A percentile compares a stretch with the other conserved stretches of the same genome.
Evolutionary conservation across 1,140 invertebrate genomes (phyloP).

Genomic region (Heliconius congener): DNA sequence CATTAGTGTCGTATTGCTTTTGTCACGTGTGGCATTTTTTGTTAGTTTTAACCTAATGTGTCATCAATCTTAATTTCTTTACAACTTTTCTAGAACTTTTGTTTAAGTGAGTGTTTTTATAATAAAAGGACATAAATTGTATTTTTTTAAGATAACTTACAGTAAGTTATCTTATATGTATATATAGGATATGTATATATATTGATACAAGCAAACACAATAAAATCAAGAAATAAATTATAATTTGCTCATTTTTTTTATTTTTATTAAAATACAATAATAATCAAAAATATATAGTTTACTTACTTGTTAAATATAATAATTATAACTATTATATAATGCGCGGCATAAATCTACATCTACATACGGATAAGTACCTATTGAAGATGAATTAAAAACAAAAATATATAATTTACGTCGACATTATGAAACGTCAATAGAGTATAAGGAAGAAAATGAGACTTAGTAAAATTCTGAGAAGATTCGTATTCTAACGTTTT

Average conservation of each 20-base stretch:
- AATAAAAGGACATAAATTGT: background rate
- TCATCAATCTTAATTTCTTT: slow-evolving; percentile 66
- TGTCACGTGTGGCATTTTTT: slow-evolving; percentile 68
- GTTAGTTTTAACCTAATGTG: slow-evolving; percentile 45
- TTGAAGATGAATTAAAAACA: background rate
- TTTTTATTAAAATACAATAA: too few relatives aligned
- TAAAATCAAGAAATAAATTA: too few relatives aligned
- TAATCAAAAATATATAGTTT: background rate
- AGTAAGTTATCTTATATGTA: too few relatives aligned
- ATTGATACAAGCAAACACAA: too few relatives aligned
- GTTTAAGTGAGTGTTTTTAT: background rate
- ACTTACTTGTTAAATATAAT: background rate
- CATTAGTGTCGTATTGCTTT: slow-evolving; percentile 61
- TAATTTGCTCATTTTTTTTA: too few relatives aligned
- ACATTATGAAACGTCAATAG: too few relatives aligned
- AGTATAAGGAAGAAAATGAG: too few relatives aligned
- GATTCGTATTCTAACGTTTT: background rate
- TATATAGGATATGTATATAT: too few relatives aligned
- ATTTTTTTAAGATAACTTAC: too few relatives aligned
- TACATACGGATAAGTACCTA: too few relatives aligned
- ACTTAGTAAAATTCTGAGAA: background rate
- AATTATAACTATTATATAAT: background rate
- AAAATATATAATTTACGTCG: too few relatives aligned
- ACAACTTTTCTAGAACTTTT: slow-evolving; percentile 47
- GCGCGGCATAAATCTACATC: too few relatives aligned